Evolutionary conservation across 2,797 vertebrate genomes (phyloP).

Genomic region (Channa striata): DNA sequence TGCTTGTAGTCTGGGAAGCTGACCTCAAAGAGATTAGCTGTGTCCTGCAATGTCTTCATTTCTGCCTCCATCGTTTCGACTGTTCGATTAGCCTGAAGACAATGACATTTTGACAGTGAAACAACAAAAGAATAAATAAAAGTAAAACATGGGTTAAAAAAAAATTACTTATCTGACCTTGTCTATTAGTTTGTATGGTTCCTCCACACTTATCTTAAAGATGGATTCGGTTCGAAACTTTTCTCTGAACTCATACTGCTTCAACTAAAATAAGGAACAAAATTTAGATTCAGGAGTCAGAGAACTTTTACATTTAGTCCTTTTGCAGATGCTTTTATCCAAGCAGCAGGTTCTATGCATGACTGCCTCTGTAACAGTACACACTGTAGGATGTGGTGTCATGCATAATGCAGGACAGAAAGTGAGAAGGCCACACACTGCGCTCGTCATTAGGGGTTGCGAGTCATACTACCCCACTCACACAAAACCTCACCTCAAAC

Average conservation of each 20-base stretch:
- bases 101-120: conserved; percentile 34
- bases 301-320: no score
- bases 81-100: conserved; percentile 75
- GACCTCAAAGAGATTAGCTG: conserved; percentile 86
- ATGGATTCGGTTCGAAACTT: conserved; percentile 82
- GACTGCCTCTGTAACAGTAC: conserved; percentile 2
- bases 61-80: conserved; percentile 81
- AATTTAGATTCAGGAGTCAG: conserved; percentile 23
- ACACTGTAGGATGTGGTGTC: conserved; percentile 7
- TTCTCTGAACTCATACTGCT: conserved; percentile 88
- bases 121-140: background rate
- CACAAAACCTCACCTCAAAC: conserved; percentile 87
- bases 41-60: conserved; percentile 84
- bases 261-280: conserved; percentile 77
- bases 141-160: background rate
- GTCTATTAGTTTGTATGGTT: conserved; percentile 83
- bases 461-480: conserved; percentile 47
- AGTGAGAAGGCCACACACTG: conserved; percentile 59
- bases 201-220: conserved; percentile 79
- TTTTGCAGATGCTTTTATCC: no score
- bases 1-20: conserved; percentile 87
- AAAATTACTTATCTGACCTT: conserved; percentile 65
- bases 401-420: conserved; percentile 75
- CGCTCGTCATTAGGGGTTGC: conserved; percentile 55
- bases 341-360: background rate